Conservation (phyloP, 2,888 invertebrate species). For the Linnaemya tessellans region DNA sequence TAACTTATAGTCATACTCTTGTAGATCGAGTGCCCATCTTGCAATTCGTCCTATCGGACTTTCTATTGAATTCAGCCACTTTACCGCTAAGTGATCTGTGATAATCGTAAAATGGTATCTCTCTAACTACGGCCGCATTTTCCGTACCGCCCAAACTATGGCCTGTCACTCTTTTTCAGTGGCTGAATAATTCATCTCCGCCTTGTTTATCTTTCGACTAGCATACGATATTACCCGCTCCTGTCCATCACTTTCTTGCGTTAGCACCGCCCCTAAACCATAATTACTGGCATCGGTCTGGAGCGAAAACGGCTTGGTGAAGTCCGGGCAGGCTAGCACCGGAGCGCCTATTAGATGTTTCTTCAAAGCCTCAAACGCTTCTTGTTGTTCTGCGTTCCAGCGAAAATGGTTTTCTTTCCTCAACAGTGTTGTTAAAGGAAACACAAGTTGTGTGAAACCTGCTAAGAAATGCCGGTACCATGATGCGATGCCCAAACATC, state of each 20-base stretch:
- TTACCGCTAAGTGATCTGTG: background rate
- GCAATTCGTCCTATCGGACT: background rate
- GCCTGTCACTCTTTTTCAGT: constrained; percentile 11
- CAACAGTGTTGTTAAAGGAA: background rate
- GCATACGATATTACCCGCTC: constrained; percentile 13
- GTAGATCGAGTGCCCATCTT: background rate
- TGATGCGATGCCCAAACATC: background rate
- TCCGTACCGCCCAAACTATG: background rate
- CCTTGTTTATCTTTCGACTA: background rate
- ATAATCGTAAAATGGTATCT: background rate
- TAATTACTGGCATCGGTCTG: background rate
- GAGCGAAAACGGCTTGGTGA: background rate
- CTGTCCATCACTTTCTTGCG: background rate
- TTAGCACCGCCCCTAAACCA: constrained; percentile 2
- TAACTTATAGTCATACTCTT: background rate
- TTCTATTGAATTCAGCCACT: background rate
- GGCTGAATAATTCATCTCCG: background rate
- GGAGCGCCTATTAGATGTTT: background rate
- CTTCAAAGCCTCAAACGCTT: background rate
- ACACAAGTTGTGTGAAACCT: background rate
- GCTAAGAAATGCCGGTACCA: constrained; percentile 13
- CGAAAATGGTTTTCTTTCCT: background rate
- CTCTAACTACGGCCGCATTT: background rate
- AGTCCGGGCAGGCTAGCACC: background rate
- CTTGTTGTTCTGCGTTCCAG: constrained; percentile 14